Percentiles rank a stretch among this genome's conserved stretches.
These are phyloP conservation scores for Phytoseiulus persimilis DNA, from an alignment of 2,888 invertebrate genomes.

Conservation along the genomic window DNA sequence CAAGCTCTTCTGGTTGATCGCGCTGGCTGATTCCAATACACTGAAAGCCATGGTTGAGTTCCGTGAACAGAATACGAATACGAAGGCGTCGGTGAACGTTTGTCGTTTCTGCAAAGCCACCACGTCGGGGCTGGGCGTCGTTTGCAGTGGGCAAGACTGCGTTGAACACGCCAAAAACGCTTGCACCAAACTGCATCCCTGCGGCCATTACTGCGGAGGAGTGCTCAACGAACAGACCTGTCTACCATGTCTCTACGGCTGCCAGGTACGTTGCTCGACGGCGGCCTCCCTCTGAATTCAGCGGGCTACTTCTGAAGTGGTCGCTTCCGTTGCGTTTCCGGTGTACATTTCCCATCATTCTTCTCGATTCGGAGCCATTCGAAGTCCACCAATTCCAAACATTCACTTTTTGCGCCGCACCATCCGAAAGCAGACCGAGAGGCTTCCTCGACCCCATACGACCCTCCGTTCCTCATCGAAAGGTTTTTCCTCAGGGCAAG, in stretches of 20 bases:
- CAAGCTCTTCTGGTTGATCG: conserved; percentile 86
- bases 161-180: conserved; percentile 67
- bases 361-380: neutral
- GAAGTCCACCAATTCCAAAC: no score
- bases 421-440: no score
- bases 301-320: no score
- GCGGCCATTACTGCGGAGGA: conserved; percentile 89
- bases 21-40: conserved; percentile 83
- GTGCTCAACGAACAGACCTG: conserved; percentile 73
- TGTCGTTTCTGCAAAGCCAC: conserved; percentile 36
- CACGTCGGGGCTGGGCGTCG: conserved; percentile 38
- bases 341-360: no score
- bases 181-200: conserved; percentile 70
- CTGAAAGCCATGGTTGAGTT: conserved; percentile 74
- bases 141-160: conserved; percentile 31
- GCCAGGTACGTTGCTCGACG: conserved; percentile 51
- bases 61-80: conserved; percentile 59
- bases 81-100: conserved; percentile 8
- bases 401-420: no score
- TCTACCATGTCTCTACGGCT: conserved; percentile 81
- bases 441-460: neutral
- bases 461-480: neutral
- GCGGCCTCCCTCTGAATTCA: no score
- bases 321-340: no score
- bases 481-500: conserved; percentile 42